A percentile compares a stretch with the other conserved stretches of the same genome.
These are phyloP conservation scores for Spilosoma lubricipeda DNA, from an alignment of 2,888 invertebrate species.

Conservation along the genomic window DNA sequence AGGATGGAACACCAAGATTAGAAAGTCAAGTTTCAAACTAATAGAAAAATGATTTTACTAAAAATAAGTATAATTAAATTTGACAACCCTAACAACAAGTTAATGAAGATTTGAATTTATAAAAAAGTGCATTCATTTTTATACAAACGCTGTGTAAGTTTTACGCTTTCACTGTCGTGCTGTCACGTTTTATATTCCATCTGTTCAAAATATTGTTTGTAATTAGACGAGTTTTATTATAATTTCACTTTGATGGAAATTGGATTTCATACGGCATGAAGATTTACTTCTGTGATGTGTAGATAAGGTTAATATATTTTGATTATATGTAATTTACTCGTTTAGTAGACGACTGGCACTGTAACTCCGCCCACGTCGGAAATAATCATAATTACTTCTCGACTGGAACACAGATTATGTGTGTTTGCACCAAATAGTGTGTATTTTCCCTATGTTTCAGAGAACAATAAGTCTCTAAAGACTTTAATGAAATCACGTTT, in stretches of 20 bases:
- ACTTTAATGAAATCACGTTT: not conserved
- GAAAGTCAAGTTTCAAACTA: not conserved
- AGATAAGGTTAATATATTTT: not conserved
- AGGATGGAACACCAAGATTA: not conserved
- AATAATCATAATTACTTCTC: not conserved
- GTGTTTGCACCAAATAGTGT: not conserved
- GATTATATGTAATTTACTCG: not conserved
- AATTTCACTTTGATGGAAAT: slow-evolving; percentile 35
- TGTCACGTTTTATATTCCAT: slow-evolving; percentile 55
- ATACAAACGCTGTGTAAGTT: slow-evolving; percentile 57
- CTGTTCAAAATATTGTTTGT: slow-evolving; percentile 61
- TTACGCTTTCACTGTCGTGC: slow-evolving; percentile 72
- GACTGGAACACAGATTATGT: not conserved
- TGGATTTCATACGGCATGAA: slow-evolving; percentile 11
- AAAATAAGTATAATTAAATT: not conserved
- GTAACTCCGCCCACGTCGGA: not conserved
- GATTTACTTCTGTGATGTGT: slow-evolving; percentile 5
- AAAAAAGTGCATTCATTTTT: slow-evolving; percentile 54
- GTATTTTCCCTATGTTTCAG: not conserved
- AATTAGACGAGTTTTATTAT: slow-evolving; percentile 44
- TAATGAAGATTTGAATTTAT: slow-evolving; percentile 59
- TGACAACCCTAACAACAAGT: slow-evolving; percentile 56
- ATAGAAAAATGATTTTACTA: not conserved
- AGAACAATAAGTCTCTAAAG: not conserved
- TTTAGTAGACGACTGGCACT: not conserved